Base-by-base conservation (phyloP, 1,140 invertebrate genomes). In the Drosophila bifasciata region DNA sequence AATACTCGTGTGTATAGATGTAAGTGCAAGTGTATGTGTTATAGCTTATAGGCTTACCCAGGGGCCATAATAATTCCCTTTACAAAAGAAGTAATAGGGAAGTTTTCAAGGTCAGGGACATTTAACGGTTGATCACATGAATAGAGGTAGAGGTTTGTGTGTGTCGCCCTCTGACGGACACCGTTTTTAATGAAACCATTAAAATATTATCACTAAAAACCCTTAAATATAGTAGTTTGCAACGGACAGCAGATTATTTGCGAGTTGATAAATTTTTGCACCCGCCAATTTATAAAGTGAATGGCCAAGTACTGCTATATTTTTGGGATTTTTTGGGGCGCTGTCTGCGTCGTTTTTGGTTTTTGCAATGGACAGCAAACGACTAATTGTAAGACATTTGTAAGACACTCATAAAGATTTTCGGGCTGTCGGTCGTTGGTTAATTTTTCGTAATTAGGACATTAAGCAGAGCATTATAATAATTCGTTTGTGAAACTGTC, bases 401-500 rank as follows among this genome's bases (percentile, higher is more conserved):
- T 53, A 58, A 74, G 41, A n/a, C 52, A 68, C 48, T 63, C 45
- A 40, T 48, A 80, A 62, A 57, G 51, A 60, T 72, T 80, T 64
- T 21, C n/a, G n/a, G 57, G 64, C 25, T 36, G 61, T 19, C 57
- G 53, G 55, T 23, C 39, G 68, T 61, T 58, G 45, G 44, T 46
- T 68, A 43, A 41, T 11, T 73, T 68, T 62, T 44, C n/a, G 63
- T 46, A 76, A 83, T 58, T 77, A 77, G 66, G 62, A 69, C 69
- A 81, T 81, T 69, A 71, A 57, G 50, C 69, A 56, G 72, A 56
- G 72, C 46, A 81, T 64, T 69, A 66, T 62, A 46, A 69, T 62
- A 83, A 77, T 74, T 77, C 66, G 79, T 62, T 78, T 78, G 66
- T 83, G 56, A 66, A 74, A 77, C 56, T 75, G 52, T 58, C 23